Percentiles rank a stretch among this genome's conserved stretches.
Conservation (phyloP, 2,888 invertebrate genomes). For the Piscicola geometra region DNA sequence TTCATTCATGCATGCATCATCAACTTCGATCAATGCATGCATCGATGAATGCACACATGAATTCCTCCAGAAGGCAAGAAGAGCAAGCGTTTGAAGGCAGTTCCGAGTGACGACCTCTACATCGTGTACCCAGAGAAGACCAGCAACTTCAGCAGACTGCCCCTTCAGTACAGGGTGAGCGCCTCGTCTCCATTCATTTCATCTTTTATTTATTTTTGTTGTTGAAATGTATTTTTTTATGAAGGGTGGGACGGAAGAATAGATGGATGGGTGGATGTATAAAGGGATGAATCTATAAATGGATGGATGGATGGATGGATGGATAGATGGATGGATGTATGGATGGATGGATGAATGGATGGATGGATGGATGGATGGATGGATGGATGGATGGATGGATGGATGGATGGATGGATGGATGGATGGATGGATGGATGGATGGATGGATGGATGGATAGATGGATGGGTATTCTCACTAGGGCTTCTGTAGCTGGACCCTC, state of each 20-base stretch:
- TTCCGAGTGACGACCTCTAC: background rate
- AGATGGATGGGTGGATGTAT: too few species aligned
- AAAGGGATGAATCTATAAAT: too few species aligned
- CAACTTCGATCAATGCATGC: too few species aligned
- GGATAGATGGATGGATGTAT: slow-evolving; percentile 27
- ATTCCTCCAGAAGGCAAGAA: background rate
- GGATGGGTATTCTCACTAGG: background rate
- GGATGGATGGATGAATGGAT: slow-evolving; percentile 2
- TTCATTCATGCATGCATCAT: slow-evolving; percentile 2
- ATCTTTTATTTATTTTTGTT: too few species aligned
- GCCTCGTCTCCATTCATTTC: too few species aligned
- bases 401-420: slow-evolving; percentile 37
- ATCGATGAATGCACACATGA: too few species aligned
- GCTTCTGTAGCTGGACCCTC: slow-evolving; percentile 63
- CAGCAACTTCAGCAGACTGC: slow-evolving; percentile 54
- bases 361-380: slow-evolving; percentile 28
- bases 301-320: background rate
- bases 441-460: slow-evolving; percentile 30
- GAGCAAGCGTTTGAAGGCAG: background rate
- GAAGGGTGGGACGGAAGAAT: too few species aligned
- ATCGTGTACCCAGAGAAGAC: slow-evolving; percentile 54
- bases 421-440: slow-evolving; percentile 32
- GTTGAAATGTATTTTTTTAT: too few species aligned
- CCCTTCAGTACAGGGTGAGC: slow-evolving; percentile 54
- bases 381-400: slow-evolving; percentile 36